These are phyloP conservation scores for Panzeria rudis DNA, from an alignment of 2,888 invertebrate species.

Conservation along the genomic window DNA sequence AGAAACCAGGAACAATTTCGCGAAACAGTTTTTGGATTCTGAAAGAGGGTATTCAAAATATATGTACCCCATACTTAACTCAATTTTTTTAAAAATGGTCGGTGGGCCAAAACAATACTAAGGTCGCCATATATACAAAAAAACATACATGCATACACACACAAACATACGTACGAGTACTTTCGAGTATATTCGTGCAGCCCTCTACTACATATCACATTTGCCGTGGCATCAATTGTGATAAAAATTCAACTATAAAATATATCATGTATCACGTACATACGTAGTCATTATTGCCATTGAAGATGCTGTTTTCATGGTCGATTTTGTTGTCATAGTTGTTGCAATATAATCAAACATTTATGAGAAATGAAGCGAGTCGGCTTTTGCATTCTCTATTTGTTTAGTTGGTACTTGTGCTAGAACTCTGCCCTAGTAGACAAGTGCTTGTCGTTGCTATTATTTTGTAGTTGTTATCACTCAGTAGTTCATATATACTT, in stretches of 20 bases:
- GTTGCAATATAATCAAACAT: slow-evolving; percentile 3
- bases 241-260: background rate
- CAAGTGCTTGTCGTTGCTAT: background rate
- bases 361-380: background rate
- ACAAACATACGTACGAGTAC: too few relatives aligned
- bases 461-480: background rate
- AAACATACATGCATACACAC: too few relatives aligned
- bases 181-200: too few relatives aligned
- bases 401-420: background rate
- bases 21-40: too few relatives aligned
- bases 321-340: background rate
- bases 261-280: background rate
- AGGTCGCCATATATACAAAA: too few relatives aligned
- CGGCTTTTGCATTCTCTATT: background rate
- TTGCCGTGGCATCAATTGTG: background rate
- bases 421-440: background rate
- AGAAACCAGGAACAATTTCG: too few relatives aligned
- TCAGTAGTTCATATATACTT: background rate
- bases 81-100: too few relatives aligned
- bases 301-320: background rate
- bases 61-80: too few relatives aligned
- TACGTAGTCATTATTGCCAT: background rate
- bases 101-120: too few relatives aligned
- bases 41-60: too few relatives aligned
- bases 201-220: too few relatives aligned